Conservation (phyloP, 2,797 vertebrate genomes). For the Sebastes nivosus region DNA sequence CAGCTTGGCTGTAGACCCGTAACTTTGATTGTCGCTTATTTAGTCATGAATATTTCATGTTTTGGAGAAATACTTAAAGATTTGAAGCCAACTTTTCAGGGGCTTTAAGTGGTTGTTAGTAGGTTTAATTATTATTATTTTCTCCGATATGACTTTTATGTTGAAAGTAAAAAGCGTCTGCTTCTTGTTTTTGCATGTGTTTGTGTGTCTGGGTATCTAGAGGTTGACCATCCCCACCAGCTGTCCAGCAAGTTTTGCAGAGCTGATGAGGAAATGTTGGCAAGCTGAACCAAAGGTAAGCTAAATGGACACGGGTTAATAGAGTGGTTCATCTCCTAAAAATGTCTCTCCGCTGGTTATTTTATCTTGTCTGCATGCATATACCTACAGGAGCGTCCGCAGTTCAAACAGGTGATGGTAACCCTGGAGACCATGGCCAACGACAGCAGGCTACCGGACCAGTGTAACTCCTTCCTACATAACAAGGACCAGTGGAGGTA, state of each 20-base stretch:
- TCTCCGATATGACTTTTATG: background rate
- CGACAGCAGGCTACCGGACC: constrained; percentile 93
- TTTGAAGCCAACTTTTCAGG: background rate
- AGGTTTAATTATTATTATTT: background rate
- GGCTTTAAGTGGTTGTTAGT: background rate
- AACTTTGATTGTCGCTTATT: background rate
- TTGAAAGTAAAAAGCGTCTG: constrained; percentile 1
- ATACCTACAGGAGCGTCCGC: constrained; percentile 89
- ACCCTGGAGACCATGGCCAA: constrained; percentile 96
- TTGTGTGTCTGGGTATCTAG: constrained; percentile 73
- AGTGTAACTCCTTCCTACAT: constrained; percentile 98
- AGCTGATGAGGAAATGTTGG: constrained; percentile 96
- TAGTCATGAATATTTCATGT: background rate
- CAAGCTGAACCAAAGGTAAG: constrained; percentile 94
- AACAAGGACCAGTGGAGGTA: constrained; percentile 99
- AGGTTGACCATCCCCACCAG: constrained; percentile 97
- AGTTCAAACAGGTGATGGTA: constrained; percentile 94
- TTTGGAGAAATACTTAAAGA: background rate
- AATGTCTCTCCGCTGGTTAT: background rate
- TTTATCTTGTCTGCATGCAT: background rate
- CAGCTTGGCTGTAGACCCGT: background rate
- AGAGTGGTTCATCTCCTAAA: background rate
- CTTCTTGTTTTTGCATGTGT: constrained; percentile 2
- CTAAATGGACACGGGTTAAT: background rate
- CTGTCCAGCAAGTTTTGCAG: constrained; percentile 96